A percentile compares a stretch with the other conserved stretches of the same genome.
phyloP scores from a whole-genome alignment of 2,888 invertebrate genomes.

The Strigamia transsilvanica region DNA sequence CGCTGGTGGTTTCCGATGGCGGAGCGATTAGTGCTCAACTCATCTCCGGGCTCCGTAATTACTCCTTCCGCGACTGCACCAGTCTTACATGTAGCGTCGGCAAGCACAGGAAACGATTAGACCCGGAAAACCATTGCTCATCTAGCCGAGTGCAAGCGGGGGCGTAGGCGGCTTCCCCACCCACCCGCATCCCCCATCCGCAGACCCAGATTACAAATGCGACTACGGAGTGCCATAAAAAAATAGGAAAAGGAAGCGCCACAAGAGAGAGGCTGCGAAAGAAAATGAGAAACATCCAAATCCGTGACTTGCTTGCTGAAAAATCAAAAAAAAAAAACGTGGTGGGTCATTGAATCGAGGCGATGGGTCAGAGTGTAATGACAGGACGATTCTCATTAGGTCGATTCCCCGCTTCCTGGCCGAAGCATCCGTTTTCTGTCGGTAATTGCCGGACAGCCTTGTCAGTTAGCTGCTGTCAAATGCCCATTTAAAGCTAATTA shows the following conservation, averaged over 20 bases:
- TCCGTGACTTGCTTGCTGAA: neutral
- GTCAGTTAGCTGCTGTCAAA: conserved; percentile 1
- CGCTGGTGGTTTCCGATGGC: conserved; percentile 7
- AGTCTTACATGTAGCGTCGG: neutral
- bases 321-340: neutral
- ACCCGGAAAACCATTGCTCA: conserved; percentile 20
- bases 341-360: neutral
- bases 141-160: neutral
- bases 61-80: neutral
- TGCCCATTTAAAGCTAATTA: conserved; percentile 5
- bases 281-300: neutral
- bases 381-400: conserved; percentile 20
- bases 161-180: neutral
- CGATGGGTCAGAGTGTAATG: conserved; percentile 13
- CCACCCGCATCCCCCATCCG: neutral
- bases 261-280: neutral
- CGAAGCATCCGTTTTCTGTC: neutral
- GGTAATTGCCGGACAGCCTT: conserved; percentile 20
- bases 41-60: conserved; percentile 8
- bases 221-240: neutral
- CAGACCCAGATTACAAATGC: neutral
- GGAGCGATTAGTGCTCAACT: conserved; percentile 7
- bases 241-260: neutral
- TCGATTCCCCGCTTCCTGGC: conserved; percentile 20
- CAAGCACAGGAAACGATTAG: conserved; percentile 6